Conservation (phyloP, 2,797 vertebrate genomes). For the Xenopus petersii region DNA sequence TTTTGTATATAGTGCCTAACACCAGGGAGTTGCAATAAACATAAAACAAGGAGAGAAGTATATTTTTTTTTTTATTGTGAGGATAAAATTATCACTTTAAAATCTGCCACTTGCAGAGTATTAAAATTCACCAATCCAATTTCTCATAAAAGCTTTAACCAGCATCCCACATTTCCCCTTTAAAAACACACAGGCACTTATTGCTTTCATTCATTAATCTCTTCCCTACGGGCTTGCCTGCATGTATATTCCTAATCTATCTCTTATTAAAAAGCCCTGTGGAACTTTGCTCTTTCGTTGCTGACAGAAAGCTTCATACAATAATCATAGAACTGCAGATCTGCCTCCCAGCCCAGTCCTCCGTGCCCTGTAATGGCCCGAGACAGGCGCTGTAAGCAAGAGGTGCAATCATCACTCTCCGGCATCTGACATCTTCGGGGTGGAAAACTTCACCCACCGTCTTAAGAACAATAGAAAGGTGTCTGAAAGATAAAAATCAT, state of each 20-base stretch:
- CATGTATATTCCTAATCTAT: background rate
- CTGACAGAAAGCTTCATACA: constrained; percentile 1
- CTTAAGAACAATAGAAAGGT: constrained; percentile 11
- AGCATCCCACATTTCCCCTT: background rate
- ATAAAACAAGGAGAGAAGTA: background rate
- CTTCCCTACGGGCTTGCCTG: background rate
- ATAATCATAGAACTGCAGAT: constrained; percentile 8
- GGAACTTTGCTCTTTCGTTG: no score
- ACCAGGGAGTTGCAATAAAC: no score
- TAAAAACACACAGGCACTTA: background rate
- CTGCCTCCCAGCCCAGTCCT: constrained; percentile 6
- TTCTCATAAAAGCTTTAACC: background rate
- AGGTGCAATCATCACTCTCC: constrained; percentile 63
- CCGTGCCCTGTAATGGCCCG: background rate
- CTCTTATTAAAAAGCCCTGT: background rate
- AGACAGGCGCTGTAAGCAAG: constrained; percentile 18
- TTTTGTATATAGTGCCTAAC: background rate
- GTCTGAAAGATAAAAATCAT: background rate
- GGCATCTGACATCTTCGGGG: constrained; percentile 19
- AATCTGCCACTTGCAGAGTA: constrained; percentile 3
- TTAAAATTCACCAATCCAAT: background rate
- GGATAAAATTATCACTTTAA: constrained; percentile 2
- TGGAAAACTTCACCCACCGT: constrained; percentile 23
- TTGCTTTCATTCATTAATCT: no score
- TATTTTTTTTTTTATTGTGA: constrained; percentile 19